Conservation (phyloP, 2,888 invertebrate genomes). For the Conchocele bisecta region DNA sequence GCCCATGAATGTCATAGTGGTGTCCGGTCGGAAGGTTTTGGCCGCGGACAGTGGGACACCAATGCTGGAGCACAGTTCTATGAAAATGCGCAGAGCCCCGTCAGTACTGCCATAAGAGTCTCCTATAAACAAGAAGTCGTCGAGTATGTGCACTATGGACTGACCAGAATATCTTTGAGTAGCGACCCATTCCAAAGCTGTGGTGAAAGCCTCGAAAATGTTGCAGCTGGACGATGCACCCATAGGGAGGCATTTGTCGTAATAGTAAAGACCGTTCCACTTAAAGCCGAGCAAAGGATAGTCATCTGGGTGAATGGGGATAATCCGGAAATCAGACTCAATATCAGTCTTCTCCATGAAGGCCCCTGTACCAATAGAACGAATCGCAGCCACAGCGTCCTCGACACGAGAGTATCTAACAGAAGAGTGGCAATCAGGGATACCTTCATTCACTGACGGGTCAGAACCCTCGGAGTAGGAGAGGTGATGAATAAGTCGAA, state of each 20-base stretch:
- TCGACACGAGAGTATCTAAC: slow-evolving; percentile 26
- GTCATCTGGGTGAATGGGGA: slow-evolving; percentile 16
- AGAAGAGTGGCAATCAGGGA: slow-evolving; percentile 9
- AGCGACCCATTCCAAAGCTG: slow-evolving; percentile 37
- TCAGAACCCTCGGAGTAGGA: slow-evolving; percentile 19
- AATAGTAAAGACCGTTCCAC: slow-evolving; percentile 24
- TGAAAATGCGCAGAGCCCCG: not conserved
- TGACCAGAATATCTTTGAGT: not conserved
- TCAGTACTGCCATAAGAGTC: not conserved
- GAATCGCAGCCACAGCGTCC: slow-evolving; percentile 14
- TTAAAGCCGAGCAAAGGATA: slow-evolving; percentile 27
- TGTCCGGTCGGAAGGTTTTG: slow-evolving; percentile 18
- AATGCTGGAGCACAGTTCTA: not conserved
- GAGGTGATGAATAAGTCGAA: slow-evolving; percentile 34
- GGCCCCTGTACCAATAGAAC: not conserved
- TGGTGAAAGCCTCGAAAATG: slow-evolving; percentile 30
- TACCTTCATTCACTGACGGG: slow-evolving; percentile 29
- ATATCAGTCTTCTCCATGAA: slow-evolving; percentile 27
- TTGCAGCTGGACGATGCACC: slow-evolving; percentile 17
- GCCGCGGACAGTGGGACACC: slow-evolving; percentile 20
- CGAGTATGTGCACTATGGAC: slow-evolving; percentile 28
- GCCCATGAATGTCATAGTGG: slow-evolving; percentile 17
- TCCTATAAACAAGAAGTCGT: slow-evolving; percentile 37
- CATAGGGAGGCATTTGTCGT: slow-evolving; percentile 32
- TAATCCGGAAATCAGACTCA: slow-evolving; percentile 28